Evolutionary conservation across 2,113 vertebrate species (phyloP).

Genomic region (Coreoperca whiteheadi): DNA sequence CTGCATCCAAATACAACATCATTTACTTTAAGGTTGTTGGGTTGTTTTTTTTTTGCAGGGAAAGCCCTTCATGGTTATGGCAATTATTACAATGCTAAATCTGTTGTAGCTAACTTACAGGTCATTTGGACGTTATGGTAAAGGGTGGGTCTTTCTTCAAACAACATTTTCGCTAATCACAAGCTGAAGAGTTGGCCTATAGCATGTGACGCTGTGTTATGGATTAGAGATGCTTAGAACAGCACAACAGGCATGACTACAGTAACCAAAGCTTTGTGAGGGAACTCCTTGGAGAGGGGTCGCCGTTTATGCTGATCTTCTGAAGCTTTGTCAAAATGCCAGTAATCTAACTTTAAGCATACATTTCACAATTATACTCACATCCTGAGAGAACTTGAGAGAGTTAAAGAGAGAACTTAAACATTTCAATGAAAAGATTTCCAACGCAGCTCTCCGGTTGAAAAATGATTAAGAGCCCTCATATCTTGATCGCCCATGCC

Average conservation of each 20-base stretch:
- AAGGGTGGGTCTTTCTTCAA: background rate
- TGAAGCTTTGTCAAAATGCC: background rate
- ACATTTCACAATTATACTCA: constrained; percentile 40
- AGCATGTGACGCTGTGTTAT: background rate
- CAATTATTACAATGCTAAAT: background rate
- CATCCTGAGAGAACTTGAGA: no score
- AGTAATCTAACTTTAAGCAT: constrained; percentile 31
- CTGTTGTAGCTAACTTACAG: background rate
- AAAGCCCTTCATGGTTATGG: background rate
- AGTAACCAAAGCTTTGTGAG: background rate
- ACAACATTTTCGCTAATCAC: background rate
- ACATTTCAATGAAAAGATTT: constrained; percentile 62
- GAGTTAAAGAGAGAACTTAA: no score
- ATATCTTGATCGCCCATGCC: constrained; percentile 52
- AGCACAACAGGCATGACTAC: background rate
- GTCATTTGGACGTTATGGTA: background rate
- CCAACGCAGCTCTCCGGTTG: constrained; percentile 15
- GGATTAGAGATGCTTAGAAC: background rate
- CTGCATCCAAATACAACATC: background rate
- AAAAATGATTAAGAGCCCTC: constrained; percentile 62
- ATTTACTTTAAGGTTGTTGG: background rate
- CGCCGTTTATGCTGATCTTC: background rate
- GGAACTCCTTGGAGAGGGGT: background rate
- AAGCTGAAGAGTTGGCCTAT: background rate
- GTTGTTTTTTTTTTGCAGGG: background rate